Evolutionary conservation across 2,797 vertebrate species (phyloP), one percentile per base, ranked within the genome.

Genomic region (Hozukius guyotensis): DNA sequence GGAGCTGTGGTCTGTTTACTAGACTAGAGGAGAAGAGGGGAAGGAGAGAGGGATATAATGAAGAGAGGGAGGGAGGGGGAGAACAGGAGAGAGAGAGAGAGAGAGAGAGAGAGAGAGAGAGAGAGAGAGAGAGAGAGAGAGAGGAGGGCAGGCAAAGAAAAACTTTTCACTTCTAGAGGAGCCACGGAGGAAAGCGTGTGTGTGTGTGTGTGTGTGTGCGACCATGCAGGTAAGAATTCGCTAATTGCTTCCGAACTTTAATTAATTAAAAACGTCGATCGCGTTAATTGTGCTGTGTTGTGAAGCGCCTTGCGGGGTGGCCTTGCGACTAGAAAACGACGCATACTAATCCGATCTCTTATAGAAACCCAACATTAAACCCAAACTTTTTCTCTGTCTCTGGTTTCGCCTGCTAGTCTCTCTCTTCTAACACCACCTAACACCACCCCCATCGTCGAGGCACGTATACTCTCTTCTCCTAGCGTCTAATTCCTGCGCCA

Each of bases 1-100:
- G 95, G 95, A 95, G 95, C 95, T 96, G 95, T 96, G 93, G 94
- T 96, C 91, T 96, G 95, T 96, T 96, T 96, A 96, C 95, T 93
- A 94, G 92, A 93, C 36, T 38, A 38, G 36, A 38, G 36, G 91
- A 91, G 89, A 92, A 93, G 93, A 88, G 92, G 88, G 93, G 91
- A 91, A 91, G 86, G 90, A 92, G 91, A 93, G 93, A 93, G 92
- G 81, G 92, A 91, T 81, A 38, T 38, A 38, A 38, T 38, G 36
- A 38, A 38, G 36, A 38, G 36, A 81, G 91, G 87, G 90, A 90
- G 91, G 91, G 89, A 91, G 89, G 90, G 90, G 87, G 89, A 87
- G 92, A 90, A 87, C 78, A 75, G 80, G 86, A 88, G 87, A 86
- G 90, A 84, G 85, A 84, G 87, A 68, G 63, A 64, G 85, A 53